These are phyloP conservation scores for Sebastiscus tertius DNA, from an alignment of 2,797 vertebrate species.

Conservation along the genomic window DNA sequence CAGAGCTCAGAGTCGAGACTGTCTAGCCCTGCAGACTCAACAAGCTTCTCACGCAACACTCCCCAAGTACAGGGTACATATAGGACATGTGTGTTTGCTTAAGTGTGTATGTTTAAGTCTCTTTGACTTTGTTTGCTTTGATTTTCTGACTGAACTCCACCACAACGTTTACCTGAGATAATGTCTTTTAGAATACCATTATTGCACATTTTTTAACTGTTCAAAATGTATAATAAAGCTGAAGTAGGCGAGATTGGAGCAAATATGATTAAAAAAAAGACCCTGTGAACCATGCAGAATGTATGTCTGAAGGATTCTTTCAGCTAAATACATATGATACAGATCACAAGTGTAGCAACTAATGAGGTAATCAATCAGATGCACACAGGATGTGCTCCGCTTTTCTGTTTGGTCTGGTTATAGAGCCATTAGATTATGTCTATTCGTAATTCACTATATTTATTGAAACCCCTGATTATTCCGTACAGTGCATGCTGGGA, in stretches of 20 bases:
- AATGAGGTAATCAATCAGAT: conserved; percentile 11
- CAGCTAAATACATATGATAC: background rate
- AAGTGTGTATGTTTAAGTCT: background rate
- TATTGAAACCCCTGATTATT: background rate
- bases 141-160: background rate
- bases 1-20: conserved; percentile 43
- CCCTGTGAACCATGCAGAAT: background rate
- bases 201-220: too few relatives aligned
- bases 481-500: background rate
- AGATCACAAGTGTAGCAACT: background rate
- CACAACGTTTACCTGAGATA: background rate
- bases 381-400: background rate
- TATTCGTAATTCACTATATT: conserved; percentile 9
- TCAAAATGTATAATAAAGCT: too few relatives aligned
- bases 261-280: too few relatives aligned
- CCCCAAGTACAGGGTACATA: background rate
- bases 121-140: conserved; percentile 13
- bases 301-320: background rate
- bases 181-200: background rate
- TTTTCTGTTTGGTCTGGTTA: background rate
- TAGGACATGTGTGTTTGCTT: background rate
- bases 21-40: conserved; percentile 69
- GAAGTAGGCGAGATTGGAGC: too few relatives aligned
- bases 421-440: background rate
- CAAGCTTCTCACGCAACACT: conserved; percentile 70